phyloP scores from a whole-genome alignment of 2,797 vertebrate species.

The Phoeniculus purpureus region DNA sequence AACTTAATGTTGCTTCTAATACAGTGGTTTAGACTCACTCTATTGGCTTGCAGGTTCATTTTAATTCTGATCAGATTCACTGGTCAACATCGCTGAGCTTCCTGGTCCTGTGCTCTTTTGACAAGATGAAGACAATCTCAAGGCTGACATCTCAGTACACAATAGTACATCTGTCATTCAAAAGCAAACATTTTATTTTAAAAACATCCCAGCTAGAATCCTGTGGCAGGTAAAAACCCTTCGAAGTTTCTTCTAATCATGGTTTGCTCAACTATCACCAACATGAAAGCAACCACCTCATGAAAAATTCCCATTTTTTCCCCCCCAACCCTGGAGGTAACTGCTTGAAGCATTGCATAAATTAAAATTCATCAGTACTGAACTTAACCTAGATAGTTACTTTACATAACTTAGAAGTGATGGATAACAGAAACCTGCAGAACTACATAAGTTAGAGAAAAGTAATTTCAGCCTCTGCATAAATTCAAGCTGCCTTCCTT shows the following conservation, averaged over 20 bases:
- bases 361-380: background rate
- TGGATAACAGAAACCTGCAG: background rate
- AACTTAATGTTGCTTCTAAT: constrained; percentile 28
- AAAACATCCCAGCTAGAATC: background rate
- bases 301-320: background rate
- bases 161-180: background rate
- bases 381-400: background rate
- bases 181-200: background rate
- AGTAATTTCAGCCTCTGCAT: background rate
- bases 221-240: background rate
- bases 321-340: background rate
- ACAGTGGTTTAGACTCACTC: background rate
- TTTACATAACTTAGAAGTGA: background rate
- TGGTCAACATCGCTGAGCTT: background rate
- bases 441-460: background rate
- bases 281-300: background rate
- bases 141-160: background rate
- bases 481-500: background rate
- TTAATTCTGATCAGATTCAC: constrained; percentile 15
- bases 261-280: background rate
- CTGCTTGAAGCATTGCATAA: background rate
- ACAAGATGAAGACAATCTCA: background rate
- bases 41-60: constrained; percentile 6
- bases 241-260: background rate
- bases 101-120: background rate